These are phyloP conservation scores for Unio pictorum DNA, from an alignment of 2,888 invertebrate species.

Conservation along the genomic window DNA sequence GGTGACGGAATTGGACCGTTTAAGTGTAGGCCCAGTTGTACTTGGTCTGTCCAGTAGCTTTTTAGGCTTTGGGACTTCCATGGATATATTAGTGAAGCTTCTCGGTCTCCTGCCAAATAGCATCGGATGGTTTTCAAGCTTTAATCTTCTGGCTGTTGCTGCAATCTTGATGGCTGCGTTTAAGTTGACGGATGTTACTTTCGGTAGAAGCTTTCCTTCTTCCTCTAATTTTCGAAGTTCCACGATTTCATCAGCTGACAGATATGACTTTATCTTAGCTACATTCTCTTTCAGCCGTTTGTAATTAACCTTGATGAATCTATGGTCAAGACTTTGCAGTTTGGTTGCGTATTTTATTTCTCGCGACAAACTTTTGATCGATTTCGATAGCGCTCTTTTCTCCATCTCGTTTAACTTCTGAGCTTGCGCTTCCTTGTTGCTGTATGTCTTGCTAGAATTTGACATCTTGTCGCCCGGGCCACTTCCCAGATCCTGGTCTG, in stretches of 20 bases:
- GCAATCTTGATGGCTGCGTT: slow-evolving; percentile 57
- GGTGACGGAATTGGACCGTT: slow-evolving; percentile 53
- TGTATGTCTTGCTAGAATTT: slow-evolving; percentile 1
- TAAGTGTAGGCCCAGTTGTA: slow-evolving; percentile 6
- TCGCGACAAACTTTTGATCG: slow-evolving; percentile 50
- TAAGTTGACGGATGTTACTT: slow-evolving; percentile 39
- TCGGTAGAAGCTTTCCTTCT: slow-evolving; percentile 49
- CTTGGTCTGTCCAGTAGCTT: slow-evolving; percentile 7
- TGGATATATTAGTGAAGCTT: not conserved
- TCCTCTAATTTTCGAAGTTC: slow-evolving; percentile 52
- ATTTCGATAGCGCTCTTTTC: slow-evolving; percentile 60
- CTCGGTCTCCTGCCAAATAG: slow-evolving; percentile 4
- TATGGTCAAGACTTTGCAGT: slow-evolving; percentile 59
- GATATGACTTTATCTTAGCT: slow-evolving; percentile 55
- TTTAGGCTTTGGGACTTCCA: not conserved
- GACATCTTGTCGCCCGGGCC: not conserved
- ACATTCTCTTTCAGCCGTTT: slow-evolving; percentile 60
- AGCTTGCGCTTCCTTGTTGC: slow-evolving; percentile 51
- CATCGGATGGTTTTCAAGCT: slow-evolving; percentile 23
- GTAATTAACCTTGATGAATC: slow-evolving; percentile 58
- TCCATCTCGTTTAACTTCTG: slow-evolving; percentile 62
- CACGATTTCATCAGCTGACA: slow-evolving; percentile 54
- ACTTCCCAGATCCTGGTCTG: too few relatives aligned
- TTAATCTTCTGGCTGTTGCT: slow-evolving; percentile 54
- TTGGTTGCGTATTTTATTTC: slow-evolving; percentile 59